Base-by-base conservation (phyloP, 2,888 invertebrate genomes). In the Megastigmus dorsalis region DNA sequence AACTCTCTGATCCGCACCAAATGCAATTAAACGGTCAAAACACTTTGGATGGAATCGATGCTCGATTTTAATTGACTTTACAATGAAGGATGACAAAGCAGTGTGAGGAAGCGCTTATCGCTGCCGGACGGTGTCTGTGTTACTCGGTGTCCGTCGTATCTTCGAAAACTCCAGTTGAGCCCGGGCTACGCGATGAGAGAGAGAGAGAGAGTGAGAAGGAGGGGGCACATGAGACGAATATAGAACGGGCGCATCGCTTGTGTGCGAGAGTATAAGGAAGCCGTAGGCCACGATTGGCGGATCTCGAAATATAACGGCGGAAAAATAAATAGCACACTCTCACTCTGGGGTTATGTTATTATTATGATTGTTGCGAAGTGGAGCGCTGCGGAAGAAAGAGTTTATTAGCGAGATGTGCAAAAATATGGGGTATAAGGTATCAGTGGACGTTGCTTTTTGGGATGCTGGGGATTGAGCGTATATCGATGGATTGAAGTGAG, bases 221-320 rank as follows among this genome's bases (percentile, higher is more conserved):
- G 54, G 33, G 54, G 33, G 33, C 33, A n/a, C n/a, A n/a, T n/a
- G n/a, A n/a, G 77, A 77, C 77, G 73, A 75, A 78, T 77, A 75
- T 79, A 77, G 77, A 74, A 59, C 54, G 5, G n/a, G 45, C 15
- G 20, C 36, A 26, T 23, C 33, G 26, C 18, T 30, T 33, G 45
- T 50, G 73, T 71, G 77, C 68, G 73, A 63, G 62, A 54, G 65
- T 71, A 20, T 20, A n/a, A n/a, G n/a, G n/a, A n/a, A 33, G 23
- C 6, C 18, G 23, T 36, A 23, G n/a, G 68, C 36, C 5, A 3
- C 20, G n/a, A 50, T 68, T 30, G 69, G 65, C 54, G 43, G 23
- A 50, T 71, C 71, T 70, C 60, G 23, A 70, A 70, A 62, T 70
- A 70, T 36, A 62, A 15, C 62, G 26, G 10, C n/a, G 48, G 13